Evolutionary conservation across 2,888 invertebrate genomes (phyloP).

Genomic region (Ditylenchus weischeri): DNA sequence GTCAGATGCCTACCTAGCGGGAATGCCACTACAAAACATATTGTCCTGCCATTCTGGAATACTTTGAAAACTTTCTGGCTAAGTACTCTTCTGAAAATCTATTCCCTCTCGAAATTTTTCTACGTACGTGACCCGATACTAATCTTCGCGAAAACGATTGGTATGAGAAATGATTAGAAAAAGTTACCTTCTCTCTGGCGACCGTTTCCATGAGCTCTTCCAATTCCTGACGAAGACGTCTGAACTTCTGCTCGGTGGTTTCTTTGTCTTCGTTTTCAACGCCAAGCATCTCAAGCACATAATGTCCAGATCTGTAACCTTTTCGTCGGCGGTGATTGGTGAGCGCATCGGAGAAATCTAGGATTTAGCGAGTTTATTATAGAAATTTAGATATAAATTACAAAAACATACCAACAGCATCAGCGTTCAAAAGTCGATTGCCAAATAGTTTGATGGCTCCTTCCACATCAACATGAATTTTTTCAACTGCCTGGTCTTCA

Average conservation of each 20-base stretch:
- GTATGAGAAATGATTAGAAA: no score
- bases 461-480: constrained; percentile 50
- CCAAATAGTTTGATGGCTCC: constrained; percentile 47
- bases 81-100: no score
- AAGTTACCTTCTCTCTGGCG: constrained; percentile 3
- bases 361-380: neutral
- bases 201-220: constrained; percentile 30
- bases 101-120: no score
- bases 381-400: neutral
- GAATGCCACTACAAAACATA: no score
- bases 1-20: no score
- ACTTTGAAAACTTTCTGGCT: no score
- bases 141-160: no score
- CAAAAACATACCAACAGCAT: constrained; percentile 40
- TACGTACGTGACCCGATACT: no score
- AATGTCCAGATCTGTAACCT: constrained; percentile 45
- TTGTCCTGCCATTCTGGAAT: no score
- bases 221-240: constrained; percentile 35
- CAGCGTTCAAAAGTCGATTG: constrained; percentile 42
- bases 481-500: constrained; percentile 45
- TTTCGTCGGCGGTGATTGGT: constrained; percentile 41
- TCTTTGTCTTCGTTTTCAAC: constrained; percentile 37
- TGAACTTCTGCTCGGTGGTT: constrained; percentile 48
- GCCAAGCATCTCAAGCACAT: constrained; percentile 49
- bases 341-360: constrained; percentile 53